Evolutionary conservation across 2,113 vertebrate species (phyloP).

Genomic region (Neotragus pygmaeus): DNA sequence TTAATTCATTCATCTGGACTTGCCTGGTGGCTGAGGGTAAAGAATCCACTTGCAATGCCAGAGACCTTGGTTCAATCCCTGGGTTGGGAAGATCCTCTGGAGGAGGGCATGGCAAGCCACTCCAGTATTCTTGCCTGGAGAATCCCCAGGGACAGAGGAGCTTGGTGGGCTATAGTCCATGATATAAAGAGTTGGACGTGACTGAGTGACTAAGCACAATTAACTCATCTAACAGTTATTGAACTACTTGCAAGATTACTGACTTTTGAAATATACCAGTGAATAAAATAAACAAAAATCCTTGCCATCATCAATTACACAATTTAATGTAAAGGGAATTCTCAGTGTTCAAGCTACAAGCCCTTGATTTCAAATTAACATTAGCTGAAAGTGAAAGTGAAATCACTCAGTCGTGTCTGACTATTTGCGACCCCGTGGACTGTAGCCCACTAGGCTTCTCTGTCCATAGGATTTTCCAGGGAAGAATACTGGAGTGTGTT

Average conservation of each 20-base stretch:
- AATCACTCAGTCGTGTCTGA: too few species aligned
- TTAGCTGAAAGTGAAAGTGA: too few species aligned
- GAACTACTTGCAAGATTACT: background rate
- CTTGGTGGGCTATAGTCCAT: background rate
- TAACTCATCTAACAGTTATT: background rate
- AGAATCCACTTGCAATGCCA: background rate
- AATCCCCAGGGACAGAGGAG: background rate
- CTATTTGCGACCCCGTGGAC: too few species aligned
- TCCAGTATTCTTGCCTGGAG: background rate
- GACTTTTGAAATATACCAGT: too few species aligned
- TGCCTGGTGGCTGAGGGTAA: background rate
- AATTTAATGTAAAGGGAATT: too few species aligned
- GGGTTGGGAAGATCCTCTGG: background rate
- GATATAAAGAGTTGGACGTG: accelerated
- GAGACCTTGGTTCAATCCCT: background rate
- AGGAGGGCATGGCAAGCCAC: background rate
- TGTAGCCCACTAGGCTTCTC: too few species aligned
- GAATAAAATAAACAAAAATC: too few species aligned
- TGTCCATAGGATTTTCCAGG: too few species aligned
- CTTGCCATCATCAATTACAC: too few species aligned
- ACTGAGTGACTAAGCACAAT: background rate
- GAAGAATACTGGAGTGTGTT: too few species aligned
- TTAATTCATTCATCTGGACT: background rate
- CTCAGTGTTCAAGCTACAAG: too few species aligned
- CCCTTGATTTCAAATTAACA: too few species aligned